These are phyloP conservation scores for Mylabris sibirica DNA, from an alignment of 2,888 invertebrate genomes.

Conservation along the genomic window DNA sequence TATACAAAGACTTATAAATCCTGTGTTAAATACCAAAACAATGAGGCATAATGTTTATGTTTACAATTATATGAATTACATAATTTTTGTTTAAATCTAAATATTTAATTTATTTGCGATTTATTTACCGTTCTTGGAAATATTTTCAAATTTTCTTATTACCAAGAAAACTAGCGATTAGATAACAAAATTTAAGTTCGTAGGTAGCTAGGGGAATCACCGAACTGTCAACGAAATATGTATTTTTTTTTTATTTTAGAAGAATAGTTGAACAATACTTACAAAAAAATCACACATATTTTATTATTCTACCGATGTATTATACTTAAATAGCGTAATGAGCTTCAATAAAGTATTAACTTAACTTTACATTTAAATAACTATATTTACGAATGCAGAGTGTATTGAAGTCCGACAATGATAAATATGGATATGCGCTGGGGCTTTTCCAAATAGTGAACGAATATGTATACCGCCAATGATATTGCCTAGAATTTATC, in stretches of 20 bases:
- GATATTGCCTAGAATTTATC: constrained; percentile 22
- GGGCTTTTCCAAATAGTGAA: constrained; percentile 31
- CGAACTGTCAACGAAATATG: not conserved
- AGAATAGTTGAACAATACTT: not conserved
- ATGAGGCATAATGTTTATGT: no score
- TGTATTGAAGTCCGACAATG: constrained; percentile 14
- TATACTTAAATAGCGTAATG: no score
- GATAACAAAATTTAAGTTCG: not conserved
- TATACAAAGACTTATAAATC: no score
- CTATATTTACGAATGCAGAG: constrained; percentile 14
- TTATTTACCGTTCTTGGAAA: no score
- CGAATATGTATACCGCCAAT: constrained; percentile 14
- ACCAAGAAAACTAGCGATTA: not conserved
- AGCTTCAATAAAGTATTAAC: no score
- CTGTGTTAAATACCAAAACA: not conserved
- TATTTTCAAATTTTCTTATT: no score
- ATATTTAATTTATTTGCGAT: no score
- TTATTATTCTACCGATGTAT: no score
- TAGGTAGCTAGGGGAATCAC: not conserved
- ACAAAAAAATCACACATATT: not conserved
- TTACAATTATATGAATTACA: no score
- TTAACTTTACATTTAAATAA: not conserved
- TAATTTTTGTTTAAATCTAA: no score
- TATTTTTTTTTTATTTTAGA: not conserved
- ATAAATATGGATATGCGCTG: constrained; percentile 20